These are phyloP conservation scores for Aphaenogaster floridana DNA, from an alignment of 1,140 invertebrate species.

Conservation along the genomic window DNA sequence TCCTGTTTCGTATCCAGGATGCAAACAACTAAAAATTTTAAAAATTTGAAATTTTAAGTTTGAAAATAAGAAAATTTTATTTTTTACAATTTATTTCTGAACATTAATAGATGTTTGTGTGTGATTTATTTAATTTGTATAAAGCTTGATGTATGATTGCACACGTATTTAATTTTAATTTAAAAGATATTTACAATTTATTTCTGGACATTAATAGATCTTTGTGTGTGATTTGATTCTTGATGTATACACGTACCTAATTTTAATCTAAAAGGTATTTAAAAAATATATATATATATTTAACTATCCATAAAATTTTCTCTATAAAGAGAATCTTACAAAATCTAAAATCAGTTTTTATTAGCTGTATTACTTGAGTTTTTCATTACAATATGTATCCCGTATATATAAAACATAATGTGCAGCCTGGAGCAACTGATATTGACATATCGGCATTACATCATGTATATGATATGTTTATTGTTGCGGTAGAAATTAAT, in stretches of 20 bases:
- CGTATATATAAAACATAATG: neutral
- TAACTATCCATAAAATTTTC: neutral
- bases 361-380: neutral
- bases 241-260: neutral
- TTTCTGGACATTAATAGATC: neutral
- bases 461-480: neutral
- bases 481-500: neutral
- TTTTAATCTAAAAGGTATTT: neutral
- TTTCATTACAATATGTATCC: constrained; percentile 13
- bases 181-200: neutral
- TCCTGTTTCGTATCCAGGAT: neutral
- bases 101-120: neutral
- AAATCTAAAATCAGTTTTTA: neutral
- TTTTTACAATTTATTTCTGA: neutral
- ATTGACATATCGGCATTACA: constrained; percentile 30
- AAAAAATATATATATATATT: neutral
- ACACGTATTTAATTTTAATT: too few relatives aligned
- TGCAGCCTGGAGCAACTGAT: neutral
- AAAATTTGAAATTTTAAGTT: neutral
- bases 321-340: neutral
- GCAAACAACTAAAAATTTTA: neutral
- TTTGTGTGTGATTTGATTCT: neutral
- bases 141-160: too few relatives aligned
- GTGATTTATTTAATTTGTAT: too few relatives aligned
- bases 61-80: neutral